Evolutionary conservation across 2,113 vertebrate species (phyloP).

Genomic region (Aspidoscelis tigris): DNA sequence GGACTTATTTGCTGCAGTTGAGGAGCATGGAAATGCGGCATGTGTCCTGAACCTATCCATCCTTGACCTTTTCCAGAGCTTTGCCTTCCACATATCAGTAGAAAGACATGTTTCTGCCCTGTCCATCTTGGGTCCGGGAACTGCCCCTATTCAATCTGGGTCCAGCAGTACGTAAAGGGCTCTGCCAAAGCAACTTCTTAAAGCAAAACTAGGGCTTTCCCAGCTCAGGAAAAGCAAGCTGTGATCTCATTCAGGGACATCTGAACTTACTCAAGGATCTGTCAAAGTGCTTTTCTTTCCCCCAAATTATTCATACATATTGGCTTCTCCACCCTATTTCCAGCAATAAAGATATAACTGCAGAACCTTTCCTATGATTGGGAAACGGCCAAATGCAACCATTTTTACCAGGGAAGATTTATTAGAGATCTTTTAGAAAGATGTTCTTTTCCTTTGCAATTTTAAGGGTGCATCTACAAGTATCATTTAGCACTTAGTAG

Average conservation of each 20-base stretch:
- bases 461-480: background rate
- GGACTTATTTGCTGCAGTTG: background rate
- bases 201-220: background rate
- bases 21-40: background rate
- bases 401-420: background rate
- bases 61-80: background rate
- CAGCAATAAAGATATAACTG: constrained; percentile 3
- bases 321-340: background rate
- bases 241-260: constrained; percentile 67
- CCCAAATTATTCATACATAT: constrained; percentile 47
- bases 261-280: constrained; percentile 52
- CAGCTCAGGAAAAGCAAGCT: constrained; percentile 38
- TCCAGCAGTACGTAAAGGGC: background rate
- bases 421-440: background rate
- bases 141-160: too few relatives aligned
- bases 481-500: constrained; percentile 65
- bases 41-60: too few relatives aligned
- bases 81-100: background rate
- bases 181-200: constrained; percentile 15
- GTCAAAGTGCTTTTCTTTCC: constrained; percentile 46
- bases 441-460: too few relatives aligned
- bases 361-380: constrained; percentile 5
- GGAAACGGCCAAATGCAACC: background rate
- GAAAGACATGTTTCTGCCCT: background rate
- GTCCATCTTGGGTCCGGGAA: too few relatives aligned